Conservation (phyloP, 2,113 vertebrate species). For the Hippocampus comes region DNA sequence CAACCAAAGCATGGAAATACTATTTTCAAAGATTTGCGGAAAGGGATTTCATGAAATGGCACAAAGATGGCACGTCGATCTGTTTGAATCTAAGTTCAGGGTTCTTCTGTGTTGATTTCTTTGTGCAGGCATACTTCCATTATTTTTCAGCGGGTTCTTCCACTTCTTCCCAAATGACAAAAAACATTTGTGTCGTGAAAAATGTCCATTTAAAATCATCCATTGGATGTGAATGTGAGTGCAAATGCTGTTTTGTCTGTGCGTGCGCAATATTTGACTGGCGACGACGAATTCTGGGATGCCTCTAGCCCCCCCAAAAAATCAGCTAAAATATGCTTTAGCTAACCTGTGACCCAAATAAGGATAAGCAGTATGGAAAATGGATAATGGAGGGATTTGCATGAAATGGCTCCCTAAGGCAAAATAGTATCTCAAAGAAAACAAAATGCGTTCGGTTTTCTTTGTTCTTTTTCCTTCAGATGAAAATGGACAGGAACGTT, state of each 20-base stretch:
- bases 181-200: too few relatives aligned
- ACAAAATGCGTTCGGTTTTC: constrained; percentile 26
- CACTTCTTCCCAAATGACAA: too few relatives aligned
- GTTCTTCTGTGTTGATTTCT: too few relatives aligned
- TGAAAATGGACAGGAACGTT: constrained; percentile 74
- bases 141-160: too few relatives aligned
- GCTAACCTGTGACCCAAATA: background rate
- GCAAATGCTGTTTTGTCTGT: background rate
- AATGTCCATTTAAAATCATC: too few relatives aligned
- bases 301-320: background rate
- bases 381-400: background rate
- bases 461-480: constrained; percentile 53
- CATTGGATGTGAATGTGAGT: too few relatives aligned
- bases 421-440: constrained; percentile 12
- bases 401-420: constrained; percentile 8
- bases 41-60: too few relatives aligned
- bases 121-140: too few relatives aligned
- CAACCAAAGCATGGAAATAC: background rate
- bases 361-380: background rate
- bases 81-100: too few relatives aligned
- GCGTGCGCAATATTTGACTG: background rate
- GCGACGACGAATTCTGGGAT: background rate
- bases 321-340: background rate
- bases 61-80: too few relatives aligned
- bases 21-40: too few relatives aligned